Base-by-base conservation (phyloP, 1,140 invertebrate genomes). In the Brachionus rubens region DNA sequence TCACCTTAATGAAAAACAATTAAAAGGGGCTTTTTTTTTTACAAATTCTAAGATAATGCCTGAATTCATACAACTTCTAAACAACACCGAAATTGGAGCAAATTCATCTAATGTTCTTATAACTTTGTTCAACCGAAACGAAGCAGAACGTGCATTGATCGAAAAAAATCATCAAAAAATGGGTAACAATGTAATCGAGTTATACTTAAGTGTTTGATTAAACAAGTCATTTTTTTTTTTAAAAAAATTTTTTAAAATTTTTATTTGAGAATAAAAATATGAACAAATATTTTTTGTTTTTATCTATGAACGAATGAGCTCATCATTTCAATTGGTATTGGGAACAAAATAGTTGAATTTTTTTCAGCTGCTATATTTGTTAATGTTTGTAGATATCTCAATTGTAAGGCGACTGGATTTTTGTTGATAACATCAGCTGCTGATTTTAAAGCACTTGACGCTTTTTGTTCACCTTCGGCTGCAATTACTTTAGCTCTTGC, bases 311-410 rank as follows among this genome's bases (percentile, higher is more conserved):
- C 43, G 19, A 81, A 81, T 9, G 36, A 26, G 6, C 65, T 89
- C 48, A 96, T 82, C 79, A 96, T 88, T 81, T 96, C 93, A 81
- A 96, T 92, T 28, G 94, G 94, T 78, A 97, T 87, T 21, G 94
- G 95, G 85, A 98, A 98, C 72, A 98, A 91, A 80, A 98, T 97
- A 7, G 95, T 98, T 3, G 94, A 96, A 84, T 96, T 97, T 86
- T 96, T 97, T 87, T 98, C 95, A 1, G 94, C 92, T 47, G 93
- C 93, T 83, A 98, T 96, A 10, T 91, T 91, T 83, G 92, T 96
- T 70, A 98, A 86, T 5, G 94, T 95, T 87, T 96, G 89, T 24
- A 89, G 80, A 80, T 89, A 88, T 26, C 88, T 83, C 1, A 93
- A 87, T 85, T 95, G 93, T 52, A 95, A 83, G 2, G 93, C 92